Evolutionary conservation across 2,888 invertebrate species (phyloP).

Genomic region (Stramonita haemastoma): DNA sequence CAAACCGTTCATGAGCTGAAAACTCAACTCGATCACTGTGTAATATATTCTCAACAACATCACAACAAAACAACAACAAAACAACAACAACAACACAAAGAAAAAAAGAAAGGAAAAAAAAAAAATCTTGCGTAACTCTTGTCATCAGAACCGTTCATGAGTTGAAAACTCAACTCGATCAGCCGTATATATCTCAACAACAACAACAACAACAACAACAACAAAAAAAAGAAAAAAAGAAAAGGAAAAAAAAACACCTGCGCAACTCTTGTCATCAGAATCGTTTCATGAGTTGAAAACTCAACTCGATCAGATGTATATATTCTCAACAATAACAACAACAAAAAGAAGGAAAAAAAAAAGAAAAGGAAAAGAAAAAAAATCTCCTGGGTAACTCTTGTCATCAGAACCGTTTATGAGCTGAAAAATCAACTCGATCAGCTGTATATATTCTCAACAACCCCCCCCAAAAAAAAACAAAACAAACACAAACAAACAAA

Average conservation of each 20-base stretch:
- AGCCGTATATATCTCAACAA: neutral
- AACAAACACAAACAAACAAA: neutral
- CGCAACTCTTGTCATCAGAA: too few relatives aligned
- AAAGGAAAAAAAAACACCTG: neutral
- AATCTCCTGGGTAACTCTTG: neutral
- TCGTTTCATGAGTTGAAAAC: too few relatives aligned
- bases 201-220: neutral
- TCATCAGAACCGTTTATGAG: neutral
- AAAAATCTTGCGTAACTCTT: neutral
- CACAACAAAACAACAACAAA: too few relatives aligned
- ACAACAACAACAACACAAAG: too few relatives aligned
- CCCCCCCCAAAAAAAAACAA: neutral
- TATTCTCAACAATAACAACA: too few relatives aligned
- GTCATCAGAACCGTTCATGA: too few relatives aligned
- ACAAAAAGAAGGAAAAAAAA: neutral
- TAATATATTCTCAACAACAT: neutral
- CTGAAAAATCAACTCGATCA: neutral
- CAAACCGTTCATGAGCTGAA: neutral
- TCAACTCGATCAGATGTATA: too few relatives aligned
- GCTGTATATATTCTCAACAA: neutral
- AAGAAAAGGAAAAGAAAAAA: neutral
- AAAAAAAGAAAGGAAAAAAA: neutral
- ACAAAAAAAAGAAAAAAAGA: neutral
- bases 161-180: too few relatives aligned
- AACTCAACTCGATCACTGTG: neutral